Conservation (phyloP, 2,797 vertebrate genomes). For the Tachyglossus aculeatus region DNA sequence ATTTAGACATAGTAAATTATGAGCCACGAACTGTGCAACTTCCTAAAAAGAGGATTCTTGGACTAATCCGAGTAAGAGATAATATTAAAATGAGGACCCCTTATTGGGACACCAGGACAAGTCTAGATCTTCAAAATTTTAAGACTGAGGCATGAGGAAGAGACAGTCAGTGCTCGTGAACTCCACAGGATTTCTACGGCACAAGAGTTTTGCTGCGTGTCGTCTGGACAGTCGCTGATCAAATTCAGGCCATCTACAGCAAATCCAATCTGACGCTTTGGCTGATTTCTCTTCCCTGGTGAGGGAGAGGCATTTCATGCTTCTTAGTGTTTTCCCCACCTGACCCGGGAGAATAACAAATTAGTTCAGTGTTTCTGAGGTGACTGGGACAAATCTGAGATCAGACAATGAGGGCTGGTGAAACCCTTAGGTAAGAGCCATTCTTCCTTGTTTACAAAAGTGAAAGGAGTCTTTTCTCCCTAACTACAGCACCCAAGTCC, state of each 20-base stretch:
- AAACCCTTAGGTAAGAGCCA: neutral
- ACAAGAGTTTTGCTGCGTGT: neutral
- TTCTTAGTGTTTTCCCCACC: neutral
- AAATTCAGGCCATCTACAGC: fast-evolving
- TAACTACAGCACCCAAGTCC: neutral
- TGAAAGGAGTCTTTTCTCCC: neutral
- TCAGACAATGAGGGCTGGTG: neutral
- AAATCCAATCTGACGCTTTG: fast-evolving
- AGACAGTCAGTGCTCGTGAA: fast-evolving
- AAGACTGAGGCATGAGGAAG: neutral
- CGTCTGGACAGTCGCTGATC: neutral
- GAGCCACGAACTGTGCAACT: neutral
- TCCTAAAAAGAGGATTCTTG: neutral
- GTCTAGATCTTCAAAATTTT: neutral
- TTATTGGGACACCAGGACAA: neutral
- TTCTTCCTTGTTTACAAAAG: neutral
- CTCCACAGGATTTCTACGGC: neutral
- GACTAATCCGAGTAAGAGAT: neutral
- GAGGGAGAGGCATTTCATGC: fast-evolving
- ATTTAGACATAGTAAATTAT: neutral
- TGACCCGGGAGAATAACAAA: neutral
- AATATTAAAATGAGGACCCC: fast-evolving
- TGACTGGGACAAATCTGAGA: neutral
- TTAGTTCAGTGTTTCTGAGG: conserved; percentile 4
- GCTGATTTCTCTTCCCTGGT: neutral